These are phyloP conservation scores for Mystacides longicornis DNA, from an alignment of 2,888 invertebrate genomes.

Conservation along the genomic window DNA sequence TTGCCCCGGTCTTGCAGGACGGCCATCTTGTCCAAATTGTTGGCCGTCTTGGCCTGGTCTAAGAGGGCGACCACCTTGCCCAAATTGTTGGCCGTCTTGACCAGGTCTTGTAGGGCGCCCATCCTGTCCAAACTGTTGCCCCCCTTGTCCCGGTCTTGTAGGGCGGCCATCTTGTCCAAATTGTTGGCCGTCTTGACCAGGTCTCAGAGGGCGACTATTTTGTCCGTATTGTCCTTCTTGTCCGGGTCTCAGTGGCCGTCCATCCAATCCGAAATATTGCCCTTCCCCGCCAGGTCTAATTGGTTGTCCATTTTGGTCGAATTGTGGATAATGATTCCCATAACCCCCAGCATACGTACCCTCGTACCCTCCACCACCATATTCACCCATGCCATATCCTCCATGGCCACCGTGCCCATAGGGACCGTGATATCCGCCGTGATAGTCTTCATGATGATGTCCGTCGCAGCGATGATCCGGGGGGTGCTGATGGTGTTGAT, in stretches of 20 bases:
- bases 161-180: slow-evolving; percentile 5
- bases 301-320: neutral
- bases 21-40: neutral
- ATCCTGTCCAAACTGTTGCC: neutral
- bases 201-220: neutral
- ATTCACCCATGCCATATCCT: slow-evolving; percentile 4
- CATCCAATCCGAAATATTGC: neutral
- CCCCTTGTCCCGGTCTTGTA: neutral
- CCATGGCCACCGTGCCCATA: slow-evolving; percentile 7
- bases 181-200: neutral
- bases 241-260: neutral
- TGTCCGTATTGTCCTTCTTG: neutral
- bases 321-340: neutral
- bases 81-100: neutral
- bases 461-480: neutral
- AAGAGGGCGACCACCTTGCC: neutral
- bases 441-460: slow-evolving; percentile 11
- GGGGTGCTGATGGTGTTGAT: slow-evolving; percentile 1
- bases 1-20: neutral
- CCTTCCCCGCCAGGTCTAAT: neutral
- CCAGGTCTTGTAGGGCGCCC: neutral
- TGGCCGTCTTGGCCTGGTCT: neutral
- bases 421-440: neutral
- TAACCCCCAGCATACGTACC: neutral
- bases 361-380: neutral